These are phyloP conservation scores for Apotomis betuletana DNA, from an alignment of 2,888 invertebrate genomes.

Conservation along the genomic window DNA sequence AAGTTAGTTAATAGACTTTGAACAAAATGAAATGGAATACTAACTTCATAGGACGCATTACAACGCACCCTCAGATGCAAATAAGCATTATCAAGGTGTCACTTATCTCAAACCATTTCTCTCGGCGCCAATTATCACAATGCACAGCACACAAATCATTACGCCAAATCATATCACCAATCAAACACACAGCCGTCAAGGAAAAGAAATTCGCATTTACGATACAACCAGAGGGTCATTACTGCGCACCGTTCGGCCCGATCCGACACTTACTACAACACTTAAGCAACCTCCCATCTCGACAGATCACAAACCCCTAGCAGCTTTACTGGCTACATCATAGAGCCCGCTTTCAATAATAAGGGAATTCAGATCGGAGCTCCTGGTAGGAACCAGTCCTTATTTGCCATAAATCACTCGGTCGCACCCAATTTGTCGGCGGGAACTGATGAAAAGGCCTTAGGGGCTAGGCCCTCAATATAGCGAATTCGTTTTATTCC, in stretches of 20 bases:
- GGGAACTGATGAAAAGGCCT: constrained; percentile 62
- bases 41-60: too few relatives aligned
- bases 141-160: constrained; percentile 24
- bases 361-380: not conserved
- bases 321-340: not conserved
- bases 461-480: constrained; percentile 50
- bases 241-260: constrained; percentile 45
- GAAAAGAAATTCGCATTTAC: constrained; percentile 46
- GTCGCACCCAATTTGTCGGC: constrained; percentile 63
- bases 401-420: constrained; percentile 66
- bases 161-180: constrained; percentile 32
- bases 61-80: too few relatives aligned
- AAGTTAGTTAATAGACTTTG: too few relatives aligned
- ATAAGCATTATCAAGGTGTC: too few relatives aligned
- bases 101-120: too few relatives aligned
- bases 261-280: constrained; percentile 48
- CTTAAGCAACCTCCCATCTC: constrained; percentile 14
- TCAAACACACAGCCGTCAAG: constrained; percentile 32
- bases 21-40: too few relatives aligned
- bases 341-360: not conserved
- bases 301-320: not conserved
- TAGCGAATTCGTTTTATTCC: constrained; percentile 54
- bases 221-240: constrained; percentile 50
- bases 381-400: not conserved
- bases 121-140: not conserved